Base-by-base conservation (phyloP, 2,797 vertebrate genomes). In the Sebastes steindachneri region DNA sequence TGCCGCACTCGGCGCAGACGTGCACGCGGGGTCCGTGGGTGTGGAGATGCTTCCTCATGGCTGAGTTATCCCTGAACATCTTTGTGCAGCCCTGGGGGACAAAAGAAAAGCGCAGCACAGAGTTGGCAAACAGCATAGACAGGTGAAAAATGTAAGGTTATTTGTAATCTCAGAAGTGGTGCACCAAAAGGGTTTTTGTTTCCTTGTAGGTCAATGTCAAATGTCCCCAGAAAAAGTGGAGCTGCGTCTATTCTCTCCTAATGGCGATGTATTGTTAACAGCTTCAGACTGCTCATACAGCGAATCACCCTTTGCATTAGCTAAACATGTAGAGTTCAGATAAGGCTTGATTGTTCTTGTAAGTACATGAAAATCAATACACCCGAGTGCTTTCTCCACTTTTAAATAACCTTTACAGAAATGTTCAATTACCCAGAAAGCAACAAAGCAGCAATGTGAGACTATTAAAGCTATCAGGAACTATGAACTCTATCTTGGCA, bases 1-100 rank as follows among this genome's bases (percentile, higher is more conserved):
- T 99, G 85, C 98, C 98, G 21, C 98, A 99, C 79, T 99, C 98
- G 17, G 98, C 98, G 74, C 98, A 99, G 86, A 99, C 98, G 11
- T 99, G 98, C 88, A 99, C 98, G 23, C 98, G 95, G 45, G 98
- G 98, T 58, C 98, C 98, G 7, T 99, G 98, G 76, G 98, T 99
- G 88, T 99, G 98, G 94, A 99, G 96, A 76, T 99, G 98, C 94
- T 99, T 99, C 81, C 98, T 97, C 98, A 99, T 99, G 14, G 98
- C 98, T 8, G 98, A 99, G 95, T 99, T 99, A 94, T 99, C 98
- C 96, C 98, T 97, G 96, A 99, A 99, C 98, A 99, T 99, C 95
- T 99, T 99, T 77, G 98, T 98, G 92, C 98, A 99, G 92, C 98
- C 98, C 98, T 99, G 53, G 54, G 31, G 67, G 33, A 58, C 14